phyloP scores from a whole-genome alignment of 1,140 invertebrate genomes.

The Scaptomyza montana region DNA sequence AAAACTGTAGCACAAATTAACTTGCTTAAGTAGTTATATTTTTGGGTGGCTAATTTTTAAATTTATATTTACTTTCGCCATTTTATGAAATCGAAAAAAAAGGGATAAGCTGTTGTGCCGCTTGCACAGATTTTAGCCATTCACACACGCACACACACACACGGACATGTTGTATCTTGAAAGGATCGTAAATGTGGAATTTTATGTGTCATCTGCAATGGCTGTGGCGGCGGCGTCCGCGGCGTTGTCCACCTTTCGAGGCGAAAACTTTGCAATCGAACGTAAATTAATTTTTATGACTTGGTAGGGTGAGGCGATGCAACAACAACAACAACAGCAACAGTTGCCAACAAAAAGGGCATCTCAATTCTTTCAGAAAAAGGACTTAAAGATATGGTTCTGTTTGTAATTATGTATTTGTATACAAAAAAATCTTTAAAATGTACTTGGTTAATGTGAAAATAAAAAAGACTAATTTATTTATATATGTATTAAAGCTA shows the following conservation, averaged over 20 bases:
- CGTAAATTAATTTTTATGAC: conserved; percentile 79
- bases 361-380: conserved; percentile 9
- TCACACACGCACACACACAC: conserved; percentile 28
- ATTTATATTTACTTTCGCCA: not conserved
- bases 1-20: not conserved
- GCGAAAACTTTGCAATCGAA: conserved; percentile 77
- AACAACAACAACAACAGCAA: conserved; percentile 33
- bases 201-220: conserved; percentile 70
- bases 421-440: not conserved
- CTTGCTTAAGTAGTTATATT: not conserved
- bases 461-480: too few species aligned
- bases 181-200: conserved; percentile 74
- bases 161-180: conserved; percentile 47
- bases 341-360: conserved; percentile 6
- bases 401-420: not conserved
- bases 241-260: conserved; percentile 36
- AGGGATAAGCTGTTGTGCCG: conserved; percentile 14
- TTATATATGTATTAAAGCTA: too few species aligned
- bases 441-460: too few species aligned
- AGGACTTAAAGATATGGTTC: not conserved
- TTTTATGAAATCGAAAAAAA: conserved; percentile 28
- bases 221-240: conserved; percentile 12
- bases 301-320: conserved; percentile 38
- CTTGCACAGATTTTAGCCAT: not conserved
- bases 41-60: not conserved